phyloP scores from a whole-genome alignment of 1,140 invertebrate species.

The Hirudo medicinalis region DNA sequence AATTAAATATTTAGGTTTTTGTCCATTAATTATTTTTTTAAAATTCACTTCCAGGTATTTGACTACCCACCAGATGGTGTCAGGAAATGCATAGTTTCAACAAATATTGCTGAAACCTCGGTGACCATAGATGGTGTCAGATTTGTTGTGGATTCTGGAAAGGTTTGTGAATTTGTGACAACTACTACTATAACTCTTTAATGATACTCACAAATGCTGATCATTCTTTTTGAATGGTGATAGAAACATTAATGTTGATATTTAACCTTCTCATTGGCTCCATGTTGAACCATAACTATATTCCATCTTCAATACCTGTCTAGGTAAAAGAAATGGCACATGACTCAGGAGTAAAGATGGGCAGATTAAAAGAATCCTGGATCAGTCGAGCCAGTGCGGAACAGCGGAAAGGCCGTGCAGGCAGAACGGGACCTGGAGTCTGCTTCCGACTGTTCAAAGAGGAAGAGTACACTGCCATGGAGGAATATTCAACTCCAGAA shows the following conservation, averaged over 20 bases:
- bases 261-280: too few relatives aligned
- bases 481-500: conserved; percentile 72
- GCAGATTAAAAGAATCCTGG: conserved; percentile 78
- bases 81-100: conserved; percentile 91
- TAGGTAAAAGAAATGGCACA: conserved; percentile 90
- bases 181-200: too few relatives aligned
- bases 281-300: too few relatives aligned
- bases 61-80: conserved; percentile 86
- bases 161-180: conserved; percentile 49
- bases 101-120: conserved; percentile 99
- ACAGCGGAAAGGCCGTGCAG: conserved; percentile 87
- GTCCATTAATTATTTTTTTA: background rate
- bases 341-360: conserved; percentile 73
- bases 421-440: conserved; percentile 40
- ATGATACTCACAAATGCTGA: too few relatives aligned
- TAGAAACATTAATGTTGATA: too few relatives aligned
- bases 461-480: conserved; percentile 63
- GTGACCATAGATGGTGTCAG: conserved; percentile 95
- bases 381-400: conserved; percentile 92
- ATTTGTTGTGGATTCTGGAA: conserved; percentile 84
- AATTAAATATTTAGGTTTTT: background rate
- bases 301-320: too few relatives aligned
- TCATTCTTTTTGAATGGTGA: too few relatives aligned
- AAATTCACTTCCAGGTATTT: conserved; percentile 56
- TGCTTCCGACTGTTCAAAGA: conserved; percentile 66